Percentiles rank a stretch among this genome's conserved stretches.
Evolutionary conservation across 2,797 vertebrate species (phyloP).

Genomic region (Xenopus petersii): DNA sequence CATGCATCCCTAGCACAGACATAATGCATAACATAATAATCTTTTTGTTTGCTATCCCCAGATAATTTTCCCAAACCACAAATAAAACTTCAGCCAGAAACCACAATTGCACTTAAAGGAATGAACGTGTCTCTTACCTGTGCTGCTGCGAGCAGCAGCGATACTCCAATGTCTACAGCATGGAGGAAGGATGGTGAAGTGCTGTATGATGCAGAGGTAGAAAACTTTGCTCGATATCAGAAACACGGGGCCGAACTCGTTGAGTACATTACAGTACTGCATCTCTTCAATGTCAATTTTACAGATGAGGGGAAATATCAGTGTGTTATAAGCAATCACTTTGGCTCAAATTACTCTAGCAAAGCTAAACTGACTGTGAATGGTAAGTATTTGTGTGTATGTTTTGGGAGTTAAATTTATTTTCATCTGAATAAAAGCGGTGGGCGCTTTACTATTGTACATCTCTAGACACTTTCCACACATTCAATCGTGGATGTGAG

Average conservation of each 20-base stretch:
- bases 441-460: too few relatives aligned
- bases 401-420: neutral
- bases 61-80: conserved; percentile 77
- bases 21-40: too few relatives aligned
- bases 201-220: conserved; percentile 66
- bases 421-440: neutral
- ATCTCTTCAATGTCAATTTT: conserved; percentile 75
- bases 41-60: conserved; percentile 39
- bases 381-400: conserved; percentile 61
- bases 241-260: conserved; percentile 64
- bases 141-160: conserved; percentile 72
- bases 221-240: conserved; percentile 72
- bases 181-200: conserved; percentile 77
- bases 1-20: too few relatives aligned
- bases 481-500: too few relatives aligned
- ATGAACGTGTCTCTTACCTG: conserved; percentile 71
- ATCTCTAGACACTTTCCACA: too few relatives aligned
- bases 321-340: conserved; percentile 77
- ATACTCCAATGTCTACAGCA: conserved; percentile 68
- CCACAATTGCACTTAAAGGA: conserved; percentile 64
- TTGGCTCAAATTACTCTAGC: conserved; percentile 77
- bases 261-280: conserved; percentile 70
- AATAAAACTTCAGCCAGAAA: conserved; percentile 72
- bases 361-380: conserved; percentile 79
- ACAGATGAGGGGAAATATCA: conserved; percentile 80